Conservation (phyloP, 2,888 invertebrate species). For the Stenchaetothrips biformis region DNA sequence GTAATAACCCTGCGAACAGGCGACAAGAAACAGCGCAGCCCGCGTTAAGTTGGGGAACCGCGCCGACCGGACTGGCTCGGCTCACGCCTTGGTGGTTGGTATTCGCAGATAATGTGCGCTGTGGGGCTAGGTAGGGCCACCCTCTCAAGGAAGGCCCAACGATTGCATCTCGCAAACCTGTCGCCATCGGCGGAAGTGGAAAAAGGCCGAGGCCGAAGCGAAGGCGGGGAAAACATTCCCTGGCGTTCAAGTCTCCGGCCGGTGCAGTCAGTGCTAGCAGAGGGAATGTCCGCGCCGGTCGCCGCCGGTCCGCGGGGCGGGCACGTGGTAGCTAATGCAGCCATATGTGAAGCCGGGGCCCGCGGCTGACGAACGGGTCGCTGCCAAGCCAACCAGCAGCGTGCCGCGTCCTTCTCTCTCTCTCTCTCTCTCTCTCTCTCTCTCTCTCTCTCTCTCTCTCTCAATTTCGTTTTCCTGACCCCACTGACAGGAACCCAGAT, state of each 20-base stretch:
- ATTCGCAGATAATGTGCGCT: too few species aligned
- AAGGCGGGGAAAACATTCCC: neutral
- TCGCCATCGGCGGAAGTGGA: too few species aligned
- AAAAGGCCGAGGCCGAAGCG: too few species aligned
- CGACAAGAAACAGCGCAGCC: constrained; percentile 16
- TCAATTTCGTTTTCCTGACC: constrained; percentile 30
- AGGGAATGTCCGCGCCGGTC: too few species aligned
- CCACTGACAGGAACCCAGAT: too few species aligned
- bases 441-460: constrained; percentile 31
- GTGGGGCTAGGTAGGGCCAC: too few species aligned
- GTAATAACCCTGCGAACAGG: constrained; percentile 21
- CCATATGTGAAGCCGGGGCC: neutral
- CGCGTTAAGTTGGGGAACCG: constrained; percentile 7
- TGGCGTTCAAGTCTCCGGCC: neutral
- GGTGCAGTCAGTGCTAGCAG: neutral
- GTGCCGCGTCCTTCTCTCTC: neutral
- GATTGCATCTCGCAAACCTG: too few species aligned
- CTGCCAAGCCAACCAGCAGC: too few species aligned
- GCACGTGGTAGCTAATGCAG: neutral
- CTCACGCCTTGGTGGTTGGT: too few species aligned
- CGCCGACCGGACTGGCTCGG: neutral
- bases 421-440: constrained; percentile 31
- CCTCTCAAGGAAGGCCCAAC: too few species aligned
- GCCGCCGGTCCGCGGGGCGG: neutral
- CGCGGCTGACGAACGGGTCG: neutral